Percentiles rank a stretch among this genome's conserved stretches.
Conservation (phyloP, 1,140 invertebrate genomes). For the Prorops nasuta region DNA sequence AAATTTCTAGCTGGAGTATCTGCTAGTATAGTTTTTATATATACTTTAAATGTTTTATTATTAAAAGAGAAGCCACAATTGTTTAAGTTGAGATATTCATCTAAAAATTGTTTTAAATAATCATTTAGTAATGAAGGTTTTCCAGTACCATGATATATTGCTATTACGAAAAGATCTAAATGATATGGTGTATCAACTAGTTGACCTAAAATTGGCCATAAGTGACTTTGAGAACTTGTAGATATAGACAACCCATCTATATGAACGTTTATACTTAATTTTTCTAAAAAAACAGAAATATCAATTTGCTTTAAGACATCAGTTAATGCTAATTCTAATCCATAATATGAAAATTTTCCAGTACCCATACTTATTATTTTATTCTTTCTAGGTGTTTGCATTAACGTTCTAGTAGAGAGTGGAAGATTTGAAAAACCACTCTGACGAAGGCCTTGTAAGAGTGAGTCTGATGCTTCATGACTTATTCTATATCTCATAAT, state of each 20-base stretch:
- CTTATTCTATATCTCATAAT: not conserved
- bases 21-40: not conserved
- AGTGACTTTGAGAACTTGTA: not conserved
- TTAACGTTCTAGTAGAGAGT: not conserved
- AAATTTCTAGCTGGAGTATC: not conserved
- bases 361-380: not conserved
- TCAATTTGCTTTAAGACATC: not conserved
- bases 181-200: not conserved
- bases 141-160: not conserved
- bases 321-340: not conserved
- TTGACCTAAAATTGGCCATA: not conserved
- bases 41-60: not conserved
- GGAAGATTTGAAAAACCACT: not conserved
- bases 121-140: not conserved
- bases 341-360: not conserved
- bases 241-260: not conserved
- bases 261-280: not conserved
- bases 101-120: not conserved
- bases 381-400: not conserved
- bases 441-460: not conserved
- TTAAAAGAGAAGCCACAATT: not conserved
- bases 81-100: not conserved
- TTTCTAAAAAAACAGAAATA: not conserved
- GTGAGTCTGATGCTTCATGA: not conserved
- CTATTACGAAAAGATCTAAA: not conserved